Percentiles rank a stretch among this genome's conserved stretches.
phyloP scores from a whole-genome alignment of 2,797 vertebrate genomes.

The Paratrypauchen microcephalus region DNA sequence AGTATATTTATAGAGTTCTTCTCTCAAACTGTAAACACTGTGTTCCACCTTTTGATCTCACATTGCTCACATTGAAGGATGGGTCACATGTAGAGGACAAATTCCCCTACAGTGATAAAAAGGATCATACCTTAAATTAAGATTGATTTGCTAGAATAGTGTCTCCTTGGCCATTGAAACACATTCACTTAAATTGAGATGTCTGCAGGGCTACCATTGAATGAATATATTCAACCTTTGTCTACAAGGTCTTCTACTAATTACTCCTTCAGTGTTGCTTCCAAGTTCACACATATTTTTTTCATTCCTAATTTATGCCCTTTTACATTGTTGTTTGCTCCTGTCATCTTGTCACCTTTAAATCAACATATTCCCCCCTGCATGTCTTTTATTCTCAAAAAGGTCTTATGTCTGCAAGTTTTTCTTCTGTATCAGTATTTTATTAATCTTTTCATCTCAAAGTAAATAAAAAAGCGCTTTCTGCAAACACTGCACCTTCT shows the following conservation, averaged over 20 bases:
- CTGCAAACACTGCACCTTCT: constrained; percentile 8
- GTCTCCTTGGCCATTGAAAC: background rate
- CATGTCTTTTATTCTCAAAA: constrained; percentile 13
- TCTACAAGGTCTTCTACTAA: background rate
- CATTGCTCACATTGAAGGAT: too few species aligned
- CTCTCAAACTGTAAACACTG: too few species aligned
- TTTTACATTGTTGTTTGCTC: background rate
- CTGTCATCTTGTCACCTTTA: constrained; percentile 21
- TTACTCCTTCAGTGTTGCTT: background rate
- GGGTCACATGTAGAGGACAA: too few species aligned
- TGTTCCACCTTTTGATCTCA: too few species aligned
- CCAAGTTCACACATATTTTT: background rate
- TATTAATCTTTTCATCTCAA: constrained; percentile 19
- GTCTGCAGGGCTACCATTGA: background rate
- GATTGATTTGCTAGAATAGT: background rate
- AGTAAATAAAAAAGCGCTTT: constrained; percentile 5
- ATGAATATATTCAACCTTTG: background rate
- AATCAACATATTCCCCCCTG: constrained; percentile 5
- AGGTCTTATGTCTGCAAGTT: constrained; percentile 13
- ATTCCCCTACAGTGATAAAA: too few species aligned
- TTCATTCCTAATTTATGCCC: too few species aligned
- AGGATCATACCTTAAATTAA: too few species aligned
- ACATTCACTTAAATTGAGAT: background rate
- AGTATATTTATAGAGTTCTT: too few species aligned
- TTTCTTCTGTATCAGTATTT: constrained; percentile 36